A percentile compares a stretch with the other conserved stretches of the same genome.
phyloP scores from a whole-genome alignment of 2,888 invertebrate species.

The Spisula solida region DNA sequence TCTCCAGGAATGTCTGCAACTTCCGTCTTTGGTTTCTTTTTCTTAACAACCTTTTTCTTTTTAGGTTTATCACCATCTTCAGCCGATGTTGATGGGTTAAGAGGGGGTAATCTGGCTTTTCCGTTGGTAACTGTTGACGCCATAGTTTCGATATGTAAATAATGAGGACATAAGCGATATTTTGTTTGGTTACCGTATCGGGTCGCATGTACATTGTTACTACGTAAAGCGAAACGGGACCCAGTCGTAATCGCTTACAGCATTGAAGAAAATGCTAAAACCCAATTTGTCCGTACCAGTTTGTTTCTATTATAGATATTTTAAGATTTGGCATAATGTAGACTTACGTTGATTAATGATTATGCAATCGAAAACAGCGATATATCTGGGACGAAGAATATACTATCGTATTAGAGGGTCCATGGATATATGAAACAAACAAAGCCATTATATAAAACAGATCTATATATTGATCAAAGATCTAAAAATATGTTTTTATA shows the following conservation, averaged over 20 bases:
- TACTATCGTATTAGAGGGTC: no score
- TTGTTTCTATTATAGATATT: no score
- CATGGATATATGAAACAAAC: no score
- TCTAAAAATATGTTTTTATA: no score
- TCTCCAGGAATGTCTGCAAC: slow-evolving; percentile 58
- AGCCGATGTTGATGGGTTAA: slow-evolving; percentile 60
- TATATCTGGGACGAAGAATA: no score
- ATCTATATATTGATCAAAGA: no score
- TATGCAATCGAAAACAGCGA: no score
- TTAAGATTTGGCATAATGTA: no score
- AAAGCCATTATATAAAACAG: no score
- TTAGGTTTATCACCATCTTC: slow-evolving; percentile 65
- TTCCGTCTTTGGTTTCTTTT: slow-evolving; percentile 76
- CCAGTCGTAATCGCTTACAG: neutral
- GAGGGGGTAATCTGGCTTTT: slow-evolving; percentile 76
- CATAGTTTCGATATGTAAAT: slow-evolving; percentile 62
- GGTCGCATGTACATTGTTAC: no score
- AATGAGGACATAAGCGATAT: neutral
- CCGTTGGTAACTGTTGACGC: slow-evolving; percentile 64
- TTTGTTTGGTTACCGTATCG: neutral
- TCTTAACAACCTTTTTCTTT: slow-evolving; percentile 77
- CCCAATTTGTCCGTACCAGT: neutral
- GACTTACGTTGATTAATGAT: no score
- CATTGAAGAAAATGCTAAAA: neutral
- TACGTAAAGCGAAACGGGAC: neutral